Evolutionary conservation across 2,113 vertebrate species (phyloP), one percentile per base, ranked within the genome.

Genomic region (Tupaia chinensis): DNA sequence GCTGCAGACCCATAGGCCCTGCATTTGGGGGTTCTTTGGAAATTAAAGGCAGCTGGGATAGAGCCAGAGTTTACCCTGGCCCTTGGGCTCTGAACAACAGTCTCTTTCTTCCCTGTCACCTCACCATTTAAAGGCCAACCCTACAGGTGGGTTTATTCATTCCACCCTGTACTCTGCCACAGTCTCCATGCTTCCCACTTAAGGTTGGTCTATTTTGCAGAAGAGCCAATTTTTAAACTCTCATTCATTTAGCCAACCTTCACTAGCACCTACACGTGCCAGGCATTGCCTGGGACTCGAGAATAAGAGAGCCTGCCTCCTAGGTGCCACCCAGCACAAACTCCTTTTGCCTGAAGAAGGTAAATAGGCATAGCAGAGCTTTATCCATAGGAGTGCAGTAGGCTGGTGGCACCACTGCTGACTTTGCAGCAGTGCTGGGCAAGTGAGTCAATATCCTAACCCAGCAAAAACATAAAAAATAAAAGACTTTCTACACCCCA

Each of bases 361-460:
- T 29, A 5, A 61, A 61, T 15, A 58, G 23, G 4, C 8, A 34
- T 0, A 0, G 9, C 58, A 74, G 60, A 9, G 19, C 9, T 56
- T 16, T 19, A 11, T 20, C 9, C 7, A 7, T 0, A 7, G 19
- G 9, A 65, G 20, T 17, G 3, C 9, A 8, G 27, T 8, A 6
- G 29, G 5, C 2, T 1, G 53, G 22, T 3, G 60, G 13, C 7
- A 8, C 11, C 27, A n/a, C 13, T 11, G 1, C 7, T 17, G 15
- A 6, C 56, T 63, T 7, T 1, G 2, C 54, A 34, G 60, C 73
- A 44, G 73, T 12, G 12, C 29, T 5, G 17, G 69, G 58, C 22
- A 22, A 53, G 1, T 27, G 77, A n/a, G 29, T 44, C 88, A 7
- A 25, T 9, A 44, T 63, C 79, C 87, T 83, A 27, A 65, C 20